phyloP scores from a whole-genome alignment of 2,113 vertebrate genomes.

The Periophthalmus modestus region DNA sequence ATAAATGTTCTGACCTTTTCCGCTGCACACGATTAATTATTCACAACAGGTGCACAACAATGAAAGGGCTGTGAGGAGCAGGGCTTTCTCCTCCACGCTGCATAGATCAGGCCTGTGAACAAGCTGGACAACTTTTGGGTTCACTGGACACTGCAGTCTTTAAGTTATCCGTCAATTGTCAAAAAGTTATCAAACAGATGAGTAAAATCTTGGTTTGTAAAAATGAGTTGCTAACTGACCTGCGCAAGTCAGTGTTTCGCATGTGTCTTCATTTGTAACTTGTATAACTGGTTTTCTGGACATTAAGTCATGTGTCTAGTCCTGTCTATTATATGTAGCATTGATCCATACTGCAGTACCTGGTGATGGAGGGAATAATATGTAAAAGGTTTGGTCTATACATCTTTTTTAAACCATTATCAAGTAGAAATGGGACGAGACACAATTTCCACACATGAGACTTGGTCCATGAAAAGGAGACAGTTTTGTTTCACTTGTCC shows the following conservation, averaged over 20 bases:
- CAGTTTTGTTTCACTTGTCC: no score
- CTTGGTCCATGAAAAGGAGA: no score
- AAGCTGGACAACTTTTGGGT: background rate
- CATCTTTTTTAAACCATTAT: background rate
- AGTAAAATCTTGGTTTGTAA: no score
- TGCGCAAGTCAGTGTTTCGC: no score
- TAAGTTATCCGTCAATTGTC: background rate
- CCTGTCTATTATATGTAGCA: no score
- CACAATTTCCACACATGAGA: no score
- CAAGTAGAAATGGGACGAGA: no score
- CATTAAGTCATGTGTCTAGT: no score
- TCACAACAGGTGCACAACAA: constrained; percentile 3
- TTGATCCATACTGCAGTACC: no score
- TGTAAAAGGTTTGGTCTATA: background rate
- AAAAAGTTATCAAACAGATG: no score
- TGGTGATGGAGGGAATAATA: background rate
- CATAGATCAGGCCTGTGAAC: background rate
- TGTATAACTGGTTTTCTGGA: background rate
- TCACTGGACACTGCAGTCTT: background rate
- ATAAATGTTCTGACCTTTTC: background rate
- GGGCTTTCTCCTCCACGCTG: background rate
- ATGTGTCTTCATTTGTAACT: no score
- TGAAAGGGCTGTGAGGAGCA: constrained; percentile 1
- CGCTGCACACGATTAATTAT: constrained; percentile 5
- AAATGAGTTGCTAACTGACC: no score